Conservation (phyloP, 2,888 invertebrate genomes). For the Mystacides longicornis region DNA sequence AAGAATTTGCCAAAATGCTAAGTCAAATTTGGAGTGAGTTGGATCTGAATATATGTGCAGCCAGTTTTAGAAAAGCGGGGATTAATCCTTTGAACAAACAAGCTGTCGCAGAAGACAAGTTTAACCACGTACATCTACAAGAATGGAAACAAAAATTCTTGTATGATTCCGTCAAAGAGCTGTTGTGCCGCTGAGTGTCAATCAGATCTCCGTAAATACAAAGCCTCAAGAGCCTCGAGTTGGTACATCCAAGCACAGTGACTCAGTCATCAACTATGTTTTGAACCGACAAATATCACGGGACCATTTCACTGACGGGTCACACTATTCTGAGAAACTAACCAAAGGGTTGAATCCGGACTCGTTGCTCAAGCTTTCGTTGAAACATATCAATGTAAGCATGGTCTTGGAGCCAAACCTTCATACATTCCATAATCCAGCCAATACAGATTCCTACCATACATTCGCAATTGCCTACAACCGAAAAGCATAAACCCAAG, state of each 20-base stretch:
- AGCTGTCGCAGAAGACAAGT: not conserved
- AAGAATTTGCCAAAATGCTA: not conserved
- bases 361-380: constrained; percentile 2
- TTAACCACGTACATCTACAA: not conserved
- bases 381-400: constrained; percentile 4
- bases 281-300: not conserved
- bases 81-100: not conserved
- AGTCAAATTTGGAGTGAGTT: not conserved
- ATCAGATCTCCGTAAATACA: not conserved
- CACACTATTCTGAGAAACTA: constrained; percentile 1
- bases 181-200: not conserved
- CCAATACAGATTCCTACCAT: constrained; percentile 4
- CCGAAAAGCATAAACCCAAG: no score
- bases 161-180: constrained; percentile 2
- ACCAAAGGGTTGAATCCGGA: constrained; percentile 2
- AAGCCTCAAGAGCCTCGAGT: not conserved
- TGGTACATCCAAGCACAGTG: constrained; percentile 4
- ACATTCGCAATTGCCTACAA: not conserved
- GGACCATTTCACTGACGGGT: constrained; percentile 1
- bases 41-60: not conserved
- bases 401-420: constrained; percentile 4
- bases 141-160: constrained; percentile 4
- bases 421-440: constrained; percentile 1
- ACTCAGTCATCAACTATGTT: constrained; percentile 1
- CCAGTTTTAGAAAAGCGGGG: not conserved